A percentile compares a stretch with the other conserved stretches of the same genome.
Evolutionary conservation across 1,140 invertebrate genomes (phyloP).

Genomic region (Cydia amplana): DNA sequence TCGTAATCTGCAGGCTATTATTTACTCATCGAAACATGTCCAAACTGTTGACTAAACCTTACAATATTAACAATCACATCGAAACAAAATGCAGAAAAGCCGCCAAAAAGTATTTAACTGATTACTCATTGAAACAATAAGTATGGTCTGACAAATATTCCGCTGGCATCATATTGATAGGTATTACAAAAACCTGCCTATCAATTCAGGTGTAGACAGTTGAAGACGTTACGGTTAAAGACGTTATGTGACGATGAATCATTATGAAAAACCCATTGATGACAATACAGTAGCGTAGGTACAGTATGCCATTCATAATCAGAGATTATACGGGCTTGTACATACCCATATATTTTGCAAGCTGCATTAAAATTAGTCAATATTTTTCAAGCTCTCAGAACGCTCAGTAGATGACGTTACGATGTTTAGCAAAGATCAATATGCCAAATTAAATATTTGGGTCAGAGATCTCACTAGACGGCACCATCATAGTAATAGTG

Average conservation of each 20-base stretch:
- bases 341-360: too few relatives aligned
- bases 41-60: background rate
- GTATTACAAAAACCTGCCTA: background rate
- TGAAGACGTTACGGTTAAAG: background rate
- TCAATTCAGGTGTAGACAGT: conserved; percentile 12
- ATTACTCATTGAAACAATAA: background rate
- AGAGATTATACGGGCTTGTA: background rate
- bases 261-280: background rate
- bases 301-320: background rate
- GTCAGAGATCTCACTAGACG: too few relatives aligned
- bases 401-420: too few relatives aligned
- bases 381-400: too few relatives aligned
- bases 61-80: background rate
- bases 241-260: background rate
- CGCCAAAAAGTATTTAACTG: background rate
- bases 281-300: background rate
- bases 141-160: background rate
- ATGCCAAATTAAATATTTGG: too few relatives aligned
- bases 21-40: background rate
- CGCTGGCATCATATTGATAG: background rate
- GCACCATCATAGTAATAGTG: too few relatives aligned
- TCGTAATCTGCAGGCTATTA: background rate
- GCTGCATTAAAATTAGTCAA: too few relatives aligned
- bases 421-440: too few relatives aligned
- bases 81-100: background rate